Evolutionary conservation across 2,888 invertebrate genomes (phyloP), one percentile per base, ranked within the genome.

Genomic region (Eupithecia vulgata): DNA sequence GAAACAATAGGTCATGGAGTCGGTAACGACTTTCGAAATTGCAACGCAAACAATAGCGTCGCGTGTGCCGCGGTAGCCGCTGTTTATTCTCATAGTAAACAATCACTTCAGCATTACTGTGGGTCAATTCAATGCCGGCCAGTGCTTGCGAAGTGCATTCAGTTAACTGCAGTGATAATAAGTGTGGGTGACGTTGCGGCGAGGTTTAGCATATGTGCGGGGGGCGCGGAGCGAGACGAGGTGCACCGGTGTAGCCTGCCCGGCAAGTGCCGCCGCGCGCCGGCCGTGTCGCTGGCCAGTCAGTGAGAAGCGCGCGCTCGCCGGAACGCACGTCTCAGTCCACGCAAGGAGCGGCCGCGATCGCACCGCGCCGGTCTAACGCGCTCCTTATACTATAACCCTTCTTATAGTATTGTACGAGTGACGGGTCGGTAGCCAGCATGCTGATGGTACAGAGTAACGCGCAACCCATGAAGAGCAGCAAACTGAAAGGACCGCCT

Each of bases 401-500:
- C 84, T 83, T 82, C 87, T 85, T 93, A 94, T 94, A 94, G 94
- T 94, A 91, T 91, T 87, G 90, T 86, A 86, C 88, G 91, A 92
- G 93, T 91, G 93, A 89, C 89, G 86, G 87, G 86, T 86, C 85
- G 83, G 84, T 76, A 21, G 52, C 52, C 87, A 92, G 84, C 84
- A 94, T 94, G 94, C 90, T 94, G 88, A 95, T 95, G 93, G 92
- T 95, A 84, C 94, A 95, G 85, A 95, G 94, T 81, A 95, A 95
- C 88, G 91, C 95, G 80, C 95, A 95, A 81, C 94, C 93, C 78
- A 93, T 93, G 93, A 94, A 94, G 89, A 90, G 87, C 84, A 88
- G 81, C 82, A 94, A 94, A 85, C 84, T 94, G 71, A 93, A 95
- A 85, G 96, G 96, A 76, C 96, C 96, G 79, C 97, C 97, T 81